Evolutionary conservation across 2,113 vertebrate genomes (phyloP).

Genomic region (Cochlearius cochlearius): DNA sequence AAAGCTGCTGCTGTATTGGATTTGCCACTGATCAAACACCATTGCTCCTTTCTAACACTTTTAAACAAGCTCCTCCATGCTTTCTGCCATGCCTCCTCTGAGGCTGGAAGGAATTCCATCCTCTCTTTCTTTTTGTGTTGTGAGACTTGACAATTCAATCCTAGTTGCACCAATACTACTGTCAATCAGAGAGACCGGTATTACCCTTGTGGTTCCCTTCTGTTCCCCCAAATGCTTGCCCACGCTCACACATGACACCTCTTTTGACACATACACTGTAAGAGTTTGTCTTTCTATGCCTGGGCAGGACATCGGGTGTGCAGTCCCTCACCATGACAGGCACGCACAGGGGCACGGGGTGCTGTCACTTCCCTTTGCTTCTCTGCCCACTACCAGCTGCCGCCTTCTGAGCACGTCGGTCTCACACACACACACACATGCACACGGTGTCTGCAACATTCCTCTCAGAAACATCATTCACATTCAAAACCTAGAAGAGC

Average conservation of each 20-base stretch:
- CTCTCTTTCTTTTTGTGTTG: background rate
- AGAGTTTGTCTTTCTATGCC: background rate
- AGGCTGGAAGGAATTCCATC: background rate
- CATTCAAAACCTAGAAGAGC: background rate
- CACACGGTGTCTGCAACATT: background rate
- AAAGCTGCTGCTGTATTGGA: background rate
- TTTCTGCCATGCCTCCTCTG: background rate
- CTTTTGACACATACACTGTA: background rate
- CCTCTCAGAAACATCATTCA: background rate
- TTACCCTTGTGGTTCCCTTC: background rate
- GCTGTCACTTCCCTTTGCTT: background rate
- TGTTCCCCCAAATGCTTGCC: background rate
- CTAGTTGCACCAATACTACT: background rate
- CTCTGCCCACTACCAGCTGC: background rate
- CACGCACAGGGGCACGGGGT: fast-evolving
- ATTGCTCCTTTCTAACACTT: background rate
- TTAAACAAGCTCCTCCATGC: background rate
- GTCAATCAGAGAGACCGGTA: background rate
- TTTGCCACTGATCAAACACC: background rate
- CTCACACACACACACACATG: background rate
- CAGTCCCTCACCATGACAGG: background rate
- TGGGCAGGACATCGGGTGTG: background rate
- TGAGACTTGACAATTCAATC: background rate
- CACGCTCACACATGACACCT: background rate
- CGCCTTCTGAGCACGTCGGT: background rate